Evolutionary conservation across 2,888 invertebrate genomes (phyloP).

Genomic region (Agrilus biguttatus): DNA sequence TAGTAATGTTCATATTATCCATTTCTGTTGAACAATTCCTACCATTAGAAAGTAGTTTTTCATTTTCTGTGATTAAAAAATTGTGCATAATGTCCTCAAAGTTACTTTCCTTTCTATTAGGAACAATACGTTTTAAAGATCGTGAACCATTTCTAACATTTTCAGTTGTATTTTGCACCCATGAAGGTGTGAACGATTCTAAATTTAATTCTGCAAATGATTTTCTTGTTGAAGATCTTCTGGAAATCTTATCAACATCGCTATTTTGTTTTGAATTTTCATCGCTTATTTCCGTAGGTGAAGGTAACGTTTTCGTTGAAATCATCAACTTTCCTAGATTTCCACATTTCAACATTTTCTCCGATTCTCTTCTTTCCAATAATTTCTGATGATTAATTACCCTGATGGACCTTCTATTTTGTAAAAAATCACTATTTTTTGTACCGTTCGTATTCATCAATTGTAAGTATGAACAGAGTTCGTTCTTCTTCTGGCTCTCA

Average conservation of each 20-base stretch:
- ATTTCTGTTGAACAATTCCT: too few relatives aligned
- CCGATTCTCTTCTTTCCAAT: slow-evolving; percentile 13
- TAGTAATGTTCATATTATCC: too few relatives aligned
- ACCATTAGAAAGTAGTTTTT: too few relatives aligned
- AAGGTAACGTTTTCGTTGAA: neutral
- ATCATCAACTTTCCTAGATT: slow-evolving; percentile 1
- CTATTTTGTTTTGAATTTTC: too few relatives aligned
- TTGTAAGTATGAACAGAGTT: slow-evolving; percentile 26
- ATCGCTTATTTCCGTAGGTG: too few relatives aligned
- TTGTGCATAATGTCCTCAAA: too few relatives aligned
- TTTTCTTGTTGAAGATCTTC: slow-evolving; percentile 1
- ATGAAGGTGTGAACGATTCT: neutral
- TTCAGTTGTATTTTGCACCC: too few relatives aligned
- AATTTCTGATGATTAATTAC: slow-evolving; percentile 22
- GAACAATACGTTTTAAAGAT: too few relatives aligned
- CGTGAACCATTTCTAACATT: too few relatives aligned
- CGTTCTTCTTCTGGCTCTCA: slow-evolving; percentile 25
- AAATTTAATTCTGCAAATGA: neutral
- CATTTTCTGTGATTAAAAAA: too few relatives aligned
- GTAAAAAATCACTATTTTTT: slow-evolving; percentile 17
- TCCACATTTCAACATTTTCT: slow-evolving; percentile 9
- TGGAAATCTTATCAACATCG: neutral
- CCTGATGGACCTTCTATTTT: slow-evolving; percentile 24
- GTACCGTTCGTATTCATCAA: slow-evolving; percentile 24
- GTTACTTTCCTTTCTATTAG: too few relatives aligned